Base-by-base conservation (phyloP, 2,797 vertebrate genomes). In the Eutrigla gurnardus region DNA sequence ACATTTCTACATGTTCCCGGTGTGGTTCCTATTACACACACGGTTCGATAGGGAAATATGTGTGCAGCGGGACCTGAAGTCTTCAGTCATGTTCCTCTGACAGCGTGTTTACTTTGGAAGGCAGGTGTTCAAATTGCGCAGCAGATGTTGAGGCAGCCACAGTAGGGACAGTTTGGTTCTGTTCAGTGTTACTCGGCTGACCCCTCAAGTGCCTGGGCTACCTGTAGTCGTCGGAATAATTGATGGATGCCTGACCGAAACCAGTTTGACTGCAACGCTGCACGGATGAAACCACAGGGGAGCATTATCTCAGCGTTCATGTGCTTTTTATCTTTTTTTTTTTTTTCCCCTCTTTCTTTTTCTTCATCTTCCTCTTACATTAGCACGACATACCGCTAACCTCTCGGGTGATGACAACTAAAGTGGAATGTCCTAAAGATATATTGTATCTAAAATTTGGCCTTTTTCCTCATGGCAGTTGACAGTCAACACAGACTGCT, bases 221-320 rank as follows among this genome's bases (percentile, higher is more conserved):
- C 92, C 88, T 91, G 92, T 52, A 82, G 87, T 82, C 79, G 87
- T 85, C 85, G 86, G 85, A 82, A 73, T 77, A 86, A 81, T 60
- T 86, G 88, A 87, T 82, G 86, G 83, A 86, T n/a, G 75, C 55
- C 69, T 90, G 91, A 91, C 90, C 84, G 86, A 91, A 92, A 84
- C 70, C 89, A 91, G 84, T 85, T 54, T 71, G 86, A 82, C 69
- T 61, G 72, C 70, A 80, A 36, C 46, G 79, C 65, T 69, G 71
- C 73, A 65, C 53, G 66, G 77, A 81, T 75, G 45, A 63, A 89
- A 49, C 79, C 86, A 78, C 77, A 6, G 50, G 84, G 84, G 88
- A 87, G 82, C 76, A 85, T 89, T 88, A 84, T 78, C 88, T 89
- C 88, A 88, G 68, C 77, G 33, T 69, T 60, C 39, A 58, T 78